Evolutionary conservation across 2,888 invertebrate species (phyloP), one percentile per base, ranked within the genome.

Genomic region (Helobdella robusta): DNA sequence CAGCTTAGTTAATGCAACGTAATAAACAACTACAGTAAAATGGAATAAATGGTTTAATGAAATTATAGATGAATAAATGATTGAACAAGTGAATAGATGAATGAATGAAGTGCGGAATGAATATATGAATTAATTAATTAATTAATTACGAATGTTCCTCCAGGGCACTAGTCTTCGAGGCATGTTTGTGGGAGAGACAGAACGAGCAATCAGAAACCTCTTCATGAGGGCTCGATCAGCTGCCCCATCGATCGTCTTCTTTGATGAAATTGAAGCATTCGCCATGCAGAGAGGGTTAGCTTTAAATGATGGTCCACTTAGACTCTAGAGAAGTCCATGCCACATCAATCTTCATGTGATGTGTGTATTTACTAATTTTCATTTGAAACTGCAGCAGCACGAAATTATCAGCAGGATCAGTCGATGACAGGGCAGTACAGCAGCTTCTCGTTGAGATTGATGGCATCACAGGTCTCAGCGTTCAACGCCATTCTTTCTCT

Each of bases 121-220:
- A n/a, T n/a, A n/a, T n/a, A n/a, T n/a, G n/a, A n/a, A n/a, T n/a
- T n/a, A n/a, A n/a, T n/a, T n/a, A n/a, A 11, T n/a, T 18, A 18
- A 20, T 52, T 52, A n/a, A 11, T 52, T 8, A 8, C 15, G 35
- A 8, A 15, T n/a, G n/a, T n/a, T 40, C 8, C 64, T 73, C 15
- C 73, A 85, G 85, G 94, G 94, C 0, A 90, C 95, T 0, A 94
- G 97, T 77, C 79, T 98, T 66, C 95, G 95, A 79, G 93, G 89
- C 44, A 97, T 94, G 83, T 98, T 89, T 89, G 94, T 98, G 0
- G 98, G 97, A 0, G 97, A 98, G 76, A 94, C 95, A 0, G 97
- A 98, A 79, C 85, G 87, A 67, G 92, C 92, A 0, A 89, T 97
- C 0, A 83, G 92, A 66, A 89, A 92, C 73, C 83, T 97, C 30